phyloP scores from a whole-genome alignment of 1,140 invertebrate species.

The Lordiphosa stackelbergi region DNA sequence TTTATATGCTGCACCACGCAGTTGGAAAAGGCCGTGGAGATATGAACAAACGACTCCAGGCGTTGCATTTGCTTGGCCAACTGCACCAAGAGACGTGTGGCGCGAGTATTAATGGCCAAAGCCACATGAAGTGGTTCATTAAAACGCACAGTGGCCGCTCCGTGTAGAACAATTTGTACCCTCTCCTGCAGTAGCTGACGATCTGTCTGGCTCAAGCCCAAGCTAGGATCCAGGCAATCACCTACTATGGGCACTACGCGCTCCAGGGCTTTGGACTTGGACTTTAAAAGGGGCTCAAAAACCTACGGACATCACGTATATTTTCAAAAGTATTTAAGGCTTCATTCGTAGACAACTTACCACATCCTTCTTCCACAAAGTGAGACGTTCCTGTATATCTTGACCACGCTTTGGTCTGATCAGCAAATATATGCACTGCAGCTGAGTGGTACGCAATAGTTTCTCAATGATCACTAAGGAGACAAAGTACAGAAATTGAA shows the following conservation, averaged over 20 bases:
- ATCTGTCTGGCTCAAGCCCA: constrained; percentile 84
- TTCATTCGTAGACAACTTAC: constrained; percentile 23
- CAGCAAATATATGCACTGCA: constrained; percentile 86
- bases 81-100: constrained; percentile 79
- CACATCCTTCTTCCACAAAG: constrained; percentile 78
- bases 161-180: constrained; percentile 87
- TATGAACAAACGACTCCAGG: constrained; percentile 82
- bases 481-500: not conserved
- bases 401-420: constrained; percentile 87
- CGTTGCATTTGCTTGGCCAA: constrained; percentile 82
- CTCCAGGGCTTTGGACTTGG: constrained; percentile 25
- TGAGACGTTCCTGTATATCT: constrained; percentile 81
- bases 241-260: constrained; percentile 78
- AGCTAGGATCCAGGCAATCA: constrained; percentile 79
- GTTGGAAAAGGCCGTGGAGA: constrained; percentile 86
- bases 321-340: not conserved
- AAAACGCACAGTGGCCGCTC: constrained; percentile 90
- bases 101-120: constrained; percentile 80
- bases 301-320: constrained; percentile 12
- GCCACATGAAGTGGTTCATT: constrained; percentile 85
- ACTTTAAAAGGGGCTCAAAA: constrained; percentile 23
- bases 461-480: constrained; percentile 85
- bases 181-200: constrained; percentile 48
- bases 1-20: constrained; percentile 80
- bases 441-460: constrained; percentile 84